phyloP scores from a whole-genome alignment of 2,797 vertebrate genomes.

The Phataginus tricuspis region DNA sequence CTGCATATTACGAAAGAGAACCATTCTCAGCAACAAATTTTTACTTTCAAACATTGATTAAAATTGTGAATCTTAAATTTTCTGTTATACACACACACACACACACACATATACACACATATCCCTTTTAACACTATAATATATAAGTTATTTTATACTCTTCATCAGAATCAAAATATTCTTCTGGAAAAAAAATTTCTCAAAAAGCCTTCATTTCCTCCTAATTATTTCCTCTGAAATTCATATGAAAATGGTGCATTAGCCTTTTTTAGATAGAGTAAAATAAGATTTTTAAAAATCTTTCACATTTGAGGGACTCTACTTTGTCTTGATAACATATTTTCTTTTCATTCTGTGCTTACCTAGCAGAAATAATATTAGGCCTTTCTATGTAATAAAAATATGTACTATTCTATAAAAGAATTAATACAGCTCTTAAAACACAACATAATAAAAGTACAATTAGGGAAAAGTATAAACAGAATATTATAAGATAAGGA shows the following conservation, averaged over 20 bases:
- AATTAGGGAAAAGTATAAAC: conserved; percentile 19
- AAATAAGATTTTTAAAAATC: background rate
- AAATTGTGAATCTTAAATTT: conserved; percentile 10
- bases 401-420: background rate
- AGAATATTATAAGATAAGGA: background rate
- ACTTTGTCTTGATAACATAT: background rate
- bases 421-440: conserved; percentile 31
- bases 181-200: background rate
- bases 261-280: background rate
- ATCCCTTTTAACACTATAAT: background rate
- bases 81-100: background rate
- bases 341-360: conserved; percentile 1
- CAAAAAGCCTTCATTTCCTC: background rate
- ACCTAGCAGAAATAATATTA: conserved; percentile 20
- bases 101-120: background rate
- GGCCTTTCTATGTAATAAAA: conserved; percentile 17
- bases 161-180: background rate
- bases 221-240: conserved; percentile 30
- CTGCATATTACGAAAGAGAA: background rate
- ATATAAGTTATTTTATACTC: background rate
- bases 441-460: background rate
- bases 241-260: background rate
- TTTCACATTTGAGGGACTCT: background rate
- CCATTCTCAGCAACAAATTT: background rate
- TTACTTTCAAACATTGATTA: conserved; percentile 44